Percentiles rank a stretch among this genome's conserved stretches.
Conservation (phyloP, 2,888 invertebrate genomes). For the Itoplectis maculator region DNA sequence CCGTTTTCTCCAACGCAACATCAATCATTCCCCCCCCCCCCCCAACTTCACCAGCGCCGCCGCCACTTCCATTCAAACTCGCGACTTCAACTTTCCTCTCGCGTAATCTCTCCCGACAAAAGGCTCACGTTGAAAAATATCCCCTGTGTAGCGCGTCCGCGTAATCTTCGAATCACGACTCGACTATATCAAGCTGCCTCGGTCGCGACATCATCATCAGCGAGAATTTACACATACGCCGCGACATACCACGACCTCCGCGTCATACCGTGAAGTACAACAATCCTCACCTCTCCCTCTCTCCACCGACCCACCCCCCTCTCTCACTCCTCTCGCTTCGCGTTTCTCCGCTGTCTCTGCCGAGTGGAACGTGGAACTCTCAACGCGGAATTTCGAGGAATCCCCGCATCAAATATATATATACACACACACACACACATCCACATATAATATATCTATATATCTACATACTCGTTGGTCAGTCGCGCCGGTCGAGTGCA, state of each 20-base stretch:
- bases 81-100: too few relatives aligned
- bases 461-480: conserved; percentile 49
- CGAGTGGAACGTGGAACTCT: conserved; percentile 55
- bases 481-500: conserved; percentile 44
- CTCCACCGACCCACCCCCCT: conserved; percentile 7
- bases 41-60: background rate
- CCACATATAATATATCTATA: conserved; percentile 6
- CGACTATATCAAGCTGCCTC: conserved; percentile 13
- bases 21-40: background rate
- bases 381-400: conserved; percentile 64
- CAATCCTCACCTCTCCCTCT: conserved; percentile 3
- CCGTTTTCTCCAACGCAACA: background rate
- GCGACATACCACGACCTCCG: conserved; percentile 35
- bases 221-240: conserved; percentile 34
- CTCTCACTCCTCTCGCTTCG: conserved; percentile 20
- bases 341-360: conserved; percentile 17
- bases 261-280: conserved; percentile 44
- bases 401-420: conserved; percentile 46
- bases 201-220: conserved; percentile 28
- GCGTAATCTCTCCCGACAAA: background rate
- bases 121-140: background rate
- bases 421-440: background rate
- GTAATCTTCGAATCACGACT: conserved; percentile 19
- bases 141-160: background rate
- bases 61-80: too few relatives aligned